phyloP scores from a whole-genome alignment of 2,113 vertebrate species.

The Larimichthys crocea region DNA sequence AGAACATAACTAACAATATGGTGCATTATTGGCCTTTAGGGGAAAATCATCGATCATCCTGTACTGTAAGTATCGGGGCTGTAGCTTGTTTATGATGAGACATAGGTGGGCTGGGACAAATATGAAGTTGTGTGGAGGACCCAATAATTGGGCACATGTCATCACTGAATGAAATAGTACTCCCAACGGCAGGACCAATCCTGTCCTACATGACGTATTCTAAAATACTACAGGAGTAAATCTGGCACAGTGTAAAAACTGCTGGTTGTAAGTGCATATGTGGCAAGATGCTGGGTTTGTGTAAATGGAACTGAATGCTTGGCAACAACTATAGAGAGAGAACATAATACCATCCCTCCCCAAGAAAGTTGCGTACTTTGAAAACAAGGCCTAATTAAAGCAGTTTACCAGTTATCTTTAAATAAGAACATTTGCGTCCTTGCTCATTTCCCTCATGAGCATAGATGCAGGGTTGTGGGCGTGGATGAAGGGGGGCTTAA shows the following conservation, averaged over 20 bases:
- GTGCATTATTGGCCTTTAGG: conserved; percentile 71
- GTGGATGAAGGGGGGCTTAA: conserved; percentile 52
- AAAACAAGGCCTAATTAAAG: conserved; percentile 75
- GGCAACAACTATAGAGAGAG: conserved; percentile 11
- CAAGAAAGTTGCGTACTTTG: conserved; percentile 66
- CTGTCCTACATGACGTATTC: conserved; percentile 66
- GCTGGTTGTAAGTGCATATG: background rate
- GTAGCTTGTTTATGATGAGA: conserved; percentile 67
- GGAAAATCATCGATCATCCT: conserved; percentile 67
- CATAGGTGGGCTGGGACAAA: conserved; percentile 56
- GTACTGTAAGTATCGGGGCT: conserved; percentile 47
- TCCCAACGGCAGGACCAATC: conserved; percentile 64
- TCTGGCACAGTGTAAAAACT: conserved; percentile 42
- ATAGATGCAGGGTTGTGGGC: conserved; percentile 47
- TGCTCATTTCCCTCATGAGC: conserved; percentile 67
- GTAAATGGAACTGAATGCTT: conserved; percentile 31
- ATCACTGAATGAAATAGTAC: conserved; percentile 76
- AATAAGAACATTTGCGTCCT: conserved; percentile 71
- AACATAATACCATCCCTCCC: conserved; percentile 42
- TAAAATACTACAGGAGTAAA: conserved; percentile 72
- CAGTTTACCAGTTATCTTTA: conserved; percentile 77
- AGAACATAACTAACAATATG: conserved; percentile 63
- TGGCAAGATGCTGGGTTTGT: conserved; percentile 4
- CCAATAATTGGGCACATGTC: conserved; percentile 79
- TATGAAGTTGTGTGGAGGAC: conserved; percentile 63